Percentiles rank a stretch among this genome's conserved stretches.
phyloP scores from a whole-genome alignment of 1,140 invertebrate species.

The Ceratoteleas bidentatus region DNA sequence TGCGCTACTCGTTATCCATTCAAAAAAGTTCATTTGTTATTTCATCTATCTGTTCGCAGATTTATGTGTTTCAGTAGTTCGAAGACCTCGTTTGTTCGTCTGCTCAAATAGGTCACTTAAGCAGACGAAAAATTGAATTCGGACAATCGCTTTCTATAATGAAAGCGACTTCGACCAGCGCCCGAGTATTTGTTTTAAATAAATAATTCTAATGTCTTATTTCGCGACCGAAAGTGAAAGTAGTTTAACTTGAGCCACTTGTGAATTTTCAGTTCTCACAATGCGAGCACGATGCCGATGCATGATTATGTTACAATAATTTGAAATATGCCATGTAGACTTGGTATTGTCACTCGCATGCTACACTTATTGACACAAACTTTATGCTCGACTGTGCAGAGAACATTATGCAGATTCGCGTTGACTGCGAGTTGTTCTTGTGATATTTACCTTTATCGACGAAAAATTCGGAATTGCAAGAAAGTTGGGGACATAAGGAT shows the following conservation, averaged over 20 bases:
- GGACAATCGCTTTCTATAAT: constrained; percentile 58
- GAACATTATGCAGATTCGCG: constrained; percentile 45
- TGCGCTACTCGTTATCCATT: too few relatives aligned
- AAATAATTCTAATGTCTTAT: constrained; percentile 58
- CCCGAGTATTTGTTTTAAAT: constrained; percentile 35
- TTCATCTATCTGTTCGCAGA: too few relatives aligned
- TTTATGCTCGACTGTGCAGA: constrained; percentile 52
- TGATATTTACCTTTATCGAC: constrained; percentile 11
- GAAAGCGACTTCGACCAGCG: constrained; percentile 39
- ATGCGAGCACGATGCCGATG: constrained; percentile 22
- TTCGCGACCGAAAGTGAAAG: constrained; percentile 48
- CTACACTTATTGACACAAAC: constrained; percentile 40
- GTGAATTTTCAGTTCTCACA: constrained; percentile 47
- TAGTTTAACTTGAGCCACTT: constrained; percentile 55
- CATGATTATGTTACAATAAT: constrained; percentile 50
- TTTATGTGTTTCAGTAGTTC: too few relatives aligned
- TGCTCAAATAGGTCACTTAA: constrained; percentile 40
- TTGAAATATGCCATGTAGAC: constrained; percentile 39
- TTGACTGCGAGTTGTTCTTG: constrained; percentile 39
- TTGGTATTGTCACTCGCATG: constrained; percentile 23
- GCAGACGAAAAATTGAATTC: constrained; percentile 29
- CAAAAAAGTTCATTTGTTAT: too few relatives aligned
- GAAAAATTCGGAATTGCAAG: constrained; percentile 25
- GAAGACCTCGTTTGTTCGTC: constrained; percentile 51
- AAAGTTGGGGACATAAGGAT: constrained; percentile 36